Conservation (phyloP, 1,140 invertebrate species). For the Drosophila lini region DNA sequence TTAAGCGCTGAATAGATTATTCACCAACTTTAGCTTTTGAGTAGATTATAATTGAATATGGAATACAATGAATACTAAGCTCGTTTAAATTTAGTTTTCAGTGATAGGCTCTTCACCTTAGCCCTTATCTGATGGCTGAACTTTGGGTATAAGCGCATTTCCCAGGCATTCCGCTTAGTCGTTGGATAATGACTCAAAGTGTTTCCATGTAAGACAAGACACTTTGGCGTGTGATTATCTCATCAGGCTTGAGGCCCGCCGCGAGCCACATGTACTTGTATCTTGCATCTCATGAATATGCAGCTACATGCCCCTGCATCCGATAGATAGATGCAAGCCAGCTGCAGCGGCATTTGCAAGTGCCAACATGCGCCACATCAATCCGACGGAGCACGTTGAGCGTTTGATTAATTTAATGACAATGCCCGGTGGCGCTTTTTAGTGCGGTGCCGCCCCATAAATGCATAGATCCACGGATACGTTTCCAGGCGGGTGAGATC, state of each 20-base stretch:
- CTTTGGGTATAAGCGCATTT: slow-evolving; percentile 10
- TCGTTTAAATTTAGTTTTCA: not conserved
- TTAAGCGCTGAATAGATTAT: not conserved
- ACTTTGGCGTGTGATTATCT: slow-evolving; percentile 72
- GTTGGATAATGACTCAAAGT: slow-evolving; percentile 34
- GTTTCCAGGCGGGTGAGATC: slow-evolving; percentile 34
- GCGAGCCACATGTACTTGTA: slow-evolving; percentile 31
- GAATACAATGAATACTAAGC: not conserved
- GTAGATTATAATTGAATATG: too few species aligned
- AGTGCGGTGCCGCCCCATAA: slow-evolving; percentile 41
- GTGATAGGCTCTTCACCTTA: slow-evolving; percentile 5
- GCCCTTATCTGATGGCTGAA: slow-evolving; percentile 11
- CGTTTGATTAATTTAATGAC: slow-evolving; percentile 80
- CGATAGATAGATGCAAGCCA: slow-evolving; percentile 45
- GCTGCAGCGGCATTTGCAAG: slow-evolving; percentile 67
- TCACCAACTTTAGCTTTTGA: not conserved
- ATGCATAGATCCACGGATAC: slow-evolving; percentile 1
- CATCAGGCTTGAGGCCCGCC: slow-evolving; percentile 57
- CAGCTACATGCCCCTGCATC: slow-evolving; percentile 35
- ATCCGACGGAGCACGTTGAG: slow-evolving; percentile 61
- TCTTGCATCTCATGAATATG: slow-evolving; percentile 21
- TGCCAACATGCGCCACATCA: slow-evolving; percentile 65
- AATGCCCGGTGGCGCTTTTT: slow-evolving; percentile 65
- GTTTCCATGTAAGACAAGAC: slow-evolving; percentile 64
- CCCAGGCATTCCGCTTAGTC: slow-evolving; percentile 29